These are phyloP conservation scores for Sinocyclocheilus maitianheensis DNA, from an alignment of 2,113 vertebrate species.

Conservation along the genomic window DNA sequence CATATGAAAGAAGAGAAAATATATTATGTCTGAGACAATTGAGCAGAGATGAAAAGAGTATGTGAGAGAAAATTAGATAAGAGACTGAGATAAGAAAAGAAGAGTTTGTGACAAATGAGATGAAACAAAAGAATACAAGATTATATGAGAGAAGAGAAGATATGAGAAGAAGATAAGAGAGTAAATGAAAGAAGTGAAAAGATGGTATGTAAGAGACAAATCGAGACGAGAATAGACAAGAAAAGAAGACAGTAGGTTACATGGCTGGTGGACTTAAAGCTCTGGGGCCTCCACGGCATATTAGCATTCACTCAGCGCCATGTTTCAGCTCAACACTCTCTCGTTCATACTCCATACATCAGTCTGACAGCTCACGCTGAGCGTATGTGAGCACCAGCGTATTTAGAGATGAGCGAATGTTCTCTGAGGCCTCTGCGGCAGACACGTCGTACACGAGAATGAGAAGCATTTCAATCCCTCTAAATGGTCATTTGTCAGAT, in stretches of 20 bases:
- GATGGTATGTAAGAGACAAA: not conserved
- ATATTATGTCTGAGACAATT: not conserved
- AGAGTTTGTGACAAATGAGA: not conserved
- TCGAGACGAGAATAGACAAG: not conserved
- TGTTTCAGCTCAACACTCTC: constrained; percentile 32
- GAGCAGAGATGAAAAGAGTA: not conserved
- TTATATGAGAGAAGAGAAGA: not conserved
- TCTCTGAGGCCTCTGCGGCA: not conserved
- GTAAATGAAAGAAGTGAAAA: not conserved
- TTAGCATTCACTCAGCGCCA: constrained; percentile 34
- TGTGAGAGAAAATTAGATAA: not conserved
- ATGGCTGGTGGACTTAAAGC: constrained; percentile 24
- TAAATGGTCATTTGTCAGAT: constrained; percentile 38
- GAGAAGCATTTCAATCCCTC: constrained; percentile 16
- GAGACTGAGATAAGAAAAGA: not conserved
- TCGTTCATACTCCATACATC: constrained; percentile 13
- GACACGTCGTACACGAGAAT: not conserved
- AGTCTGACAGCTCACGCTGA: constrained; percentile 31
- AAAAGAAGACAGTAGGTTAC: not conserved
- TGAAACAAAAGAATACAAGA: not conserved
- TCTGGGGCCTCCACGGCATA: constrained; percentile 7
- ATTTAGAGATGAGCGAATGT: constrained; percentile 31
- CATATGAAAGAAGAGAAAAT: not conserved
- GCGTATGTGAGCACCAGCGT: constrained; percentile 12
- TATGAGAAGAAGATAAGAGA: not conserved